Percentiles rank a stretch among this genome's conserved stretches.
phyloP scores from a whole-genome alignment of 2,113 vertebrate species.

The Ahaetulla prasina region DNA sequence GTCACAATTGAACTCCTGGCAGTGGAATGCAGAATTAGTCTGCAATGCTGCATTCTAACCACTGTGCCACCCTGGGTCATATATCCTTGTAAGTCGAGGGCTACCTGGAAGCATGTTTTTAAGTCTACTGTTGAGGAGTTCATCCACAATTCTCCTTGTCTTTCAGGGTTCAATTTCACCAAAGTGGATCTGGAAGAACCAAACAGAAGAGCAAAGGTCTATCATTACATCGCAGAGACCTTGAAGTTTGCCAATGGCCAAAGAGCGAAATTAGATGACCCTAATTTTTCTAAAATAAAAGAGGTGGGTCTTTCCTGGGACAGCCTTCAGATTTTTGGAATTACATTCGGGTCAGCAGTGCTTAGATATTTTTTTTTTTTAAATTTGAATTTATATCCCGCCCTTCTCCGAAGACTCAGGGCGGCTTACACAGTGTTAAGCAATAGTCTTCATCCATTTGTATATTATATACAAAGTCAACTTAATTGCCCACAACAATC shows the following conservation, averaged over 20 bases:
- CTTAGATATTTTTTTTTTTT: no score
- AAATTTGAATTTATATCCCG: no score
- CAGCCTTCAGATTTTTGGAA: neutral
- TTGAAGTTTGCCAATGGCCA: conserved; percentile 85
- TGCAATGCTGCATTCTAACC: neutral
- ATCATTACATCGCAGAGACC: conserved; percentile 81
- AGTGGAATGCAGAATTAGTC: neutral
- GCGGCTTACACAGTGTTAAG: no score
- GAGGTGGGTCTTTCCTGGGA: conserved; percentile 21
- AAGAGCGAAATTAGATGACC: conserved; percentile 60
- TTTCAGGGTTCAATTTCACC: conserved; percentile 73
- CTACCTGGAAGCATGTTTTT: neutral
- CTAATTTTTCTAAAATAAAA: conserved; percentile 39
- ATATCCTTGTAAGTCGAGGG: neutral
- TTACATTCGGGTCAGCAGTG: neutral
- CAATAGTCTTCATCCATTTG: no score
- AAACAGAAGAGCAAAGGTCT: conserved; percentile 59
- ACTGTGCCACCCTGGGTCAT: neutral
- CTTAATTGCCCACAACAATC: no score
- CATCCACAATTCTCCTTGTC: neutral
- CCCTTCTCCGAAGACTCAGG: no score
- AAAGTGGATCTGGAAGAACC: conserved; percentile 45
- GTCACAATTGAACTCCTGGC: neutral
- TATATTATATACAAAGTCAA: no score
- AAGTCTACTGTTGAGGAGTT: neutral